Evolutionary conservation across 2,888 invertebrate genomes (phyloP).

Genomic region (Labia minor): DNA sequence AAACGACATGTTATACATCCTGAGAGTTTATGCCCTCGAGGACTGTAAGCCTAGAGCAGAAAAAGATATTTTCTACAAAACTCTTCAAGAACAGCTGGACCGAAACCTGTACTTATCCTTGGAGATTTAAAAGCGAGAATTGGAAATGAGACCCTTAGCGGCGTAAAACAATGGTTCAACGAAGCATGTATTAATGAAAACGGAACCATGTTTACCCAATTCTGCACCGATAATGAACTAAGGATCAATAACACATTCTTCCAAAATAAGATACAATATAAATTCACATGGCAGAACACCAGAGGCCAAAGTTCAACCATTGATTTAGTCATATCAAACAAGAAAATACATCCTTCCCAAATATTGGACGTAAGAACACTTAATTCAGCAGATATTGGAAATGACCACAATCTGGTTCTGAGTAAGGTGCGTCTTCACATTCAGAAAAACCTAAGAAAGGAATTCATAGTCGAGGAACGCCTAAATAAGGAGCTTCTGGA

Average conservation of each 20-base stretch:
- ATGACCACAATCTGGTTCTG: not conserved
- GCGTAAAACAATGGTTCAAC: not conserved
- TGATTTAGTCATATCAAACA: not conserved
- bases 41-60: constrained; percentile 13
- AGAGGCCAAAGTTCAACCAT: not conserved
- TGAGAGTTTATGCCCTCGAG: not conserved
- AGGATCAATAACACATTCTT: not conserved
- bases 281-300: constrained; percentile 1
- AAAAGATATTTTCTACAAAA: not conserved
- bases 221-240: not conserved
- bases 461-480: not conserved
- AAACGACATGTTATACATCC: not conserved
- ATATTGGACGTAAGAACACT: not conserved
- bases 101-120: not conserved
- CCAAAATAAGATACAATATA: not conserved
- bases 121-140: not conserved
- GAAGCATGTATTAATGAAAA: not conserved
- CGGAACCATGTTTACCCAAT: not conserved
- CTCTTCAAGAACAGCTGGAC: not conserved
- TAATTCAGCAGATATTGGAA: not conserved
- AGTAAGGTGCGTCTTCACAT: not conserved
- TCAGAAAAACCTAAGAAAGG: not conserved
- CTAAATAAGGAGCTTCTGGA: not conserved
- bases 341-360: not conserved
- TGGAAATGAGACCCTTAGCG: not conserved